Evolutionary conservation across 2,113 vertebrate genomes (phyloP).

Genomic region (Poeciliopsis occidentalis): DNA sequence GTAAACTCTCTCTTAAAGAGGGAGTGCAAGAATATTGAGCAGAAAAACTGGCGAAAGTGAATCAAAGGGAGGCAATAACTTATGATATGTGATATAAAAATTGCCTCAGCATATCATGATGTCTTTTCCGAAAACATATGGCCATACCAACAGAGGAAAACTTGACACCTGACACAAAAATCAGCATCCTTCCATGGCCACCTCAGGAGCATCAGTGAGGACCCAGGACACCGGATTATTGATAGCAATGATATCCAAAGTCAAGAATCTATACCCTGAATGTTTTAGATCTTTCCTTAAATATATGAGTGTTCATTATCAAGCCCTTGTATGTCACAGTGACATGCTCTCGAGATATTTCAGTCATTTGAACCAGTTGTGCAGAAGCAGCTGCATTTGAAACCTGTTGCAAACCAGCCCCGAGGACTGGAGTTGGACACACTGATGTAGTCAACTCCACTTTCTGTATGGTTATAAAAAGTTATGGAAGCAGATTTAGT

Average conservation of each 20-base stretch:
- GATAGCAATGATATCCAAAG: background rate
- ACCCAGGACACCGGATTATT: background rate
- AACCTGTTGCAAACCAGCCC: background rate
- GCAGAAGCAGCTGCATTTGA: background rate
- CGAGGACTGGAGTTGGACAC: background rate
- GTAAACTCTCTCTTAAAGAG: too few species aligned
- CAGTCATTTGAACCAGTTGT: background rate
- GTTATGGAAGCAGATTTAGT: background rate
- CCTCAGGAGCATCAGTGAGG: background rate
- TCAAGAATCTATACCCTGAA: background rate
- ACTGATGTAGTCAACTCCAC: background rate
- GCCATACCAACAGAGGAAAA: too few species aligned
- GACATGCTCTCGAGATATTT: too few species aligned
- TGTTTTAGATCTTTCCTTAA: background rate
- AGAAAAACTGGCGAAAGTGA: too few species aligned
- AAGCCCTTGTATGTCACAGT: too few species aligned
- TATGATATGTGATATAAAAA: too few species aligned
- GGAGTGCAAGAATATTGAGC: too few species aligned
- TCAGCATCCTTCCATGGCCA: too few species aligned
- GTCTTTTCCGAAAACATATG: background rate
- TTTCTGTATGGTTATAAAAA: background rate
- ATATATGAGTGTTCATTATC: background rate
- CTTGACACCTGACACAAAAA: background rate
- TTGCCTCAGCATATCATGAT: too few species aligned
- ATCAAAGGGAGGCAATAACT: too few species aligned